Evolutionary conservation across 35 echinoderm and acorn worm genomes (phyloP), one percentile per base, ranked within the genome.

Genomic region (Amphiura filiformis): DNA sequence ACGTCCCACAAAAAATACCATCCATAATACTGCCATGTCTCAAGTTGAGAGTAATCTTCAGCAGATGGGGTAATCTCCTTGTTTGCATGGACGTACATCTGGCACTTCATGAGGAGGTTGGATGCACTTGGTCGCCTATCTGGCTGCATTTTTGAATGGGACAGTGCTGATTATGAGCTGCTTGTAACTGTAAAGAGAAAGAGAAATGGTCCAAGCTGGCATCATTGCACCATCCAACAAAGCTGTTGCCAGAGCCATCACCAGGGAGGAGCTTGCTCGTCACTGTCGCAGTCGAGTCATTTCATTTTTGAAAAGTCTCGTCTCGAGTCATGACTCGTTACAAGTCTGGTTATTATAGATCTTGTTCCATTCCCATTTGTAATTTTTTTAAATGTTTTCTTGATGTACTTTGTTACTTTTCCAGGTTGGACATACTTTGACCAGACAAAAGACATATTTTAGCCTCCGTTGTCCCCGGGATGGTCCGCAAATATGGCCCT

Each of bases 51-150:
- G n/a, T n/a, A n/a, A n/a, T 47, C 41, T 70, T 70, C 28, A 30
- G 61, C 26, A 70, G 61, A 70, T 93, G 85, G 91, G 57, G 39
- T 36, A 39, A 90, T 44, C 65, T 97, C 79, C 32, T 44, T 13
- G 38, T 97, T n/a, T 64, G 88, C 1, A 88, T 97, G 0, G 91
- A 97, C n/a, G n/a, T n/a, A n/a, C 84, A 91, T 97, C 84, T 93
- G 84, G 85, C 91, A 97, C 70, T 97, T 97, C 88, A 90, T 97
- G 91, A 86, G 80, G 61, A 64, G 88, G 64, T 86, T 93, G 82
- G 13, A 61, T 61, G 76, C 85, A 35, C 18, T 81, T 18, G 80
- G n/a, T 35, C 26, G 34, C 76, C 30, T 77, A 13, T 77, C 76
- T 77, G 35, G 76, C 76, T 77, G 76, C 30, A 77, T 77, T 14